Percentiles rank a stretch among this genome's conserved stretches.
phyloP scores from a whole-genome alignment of 2,888 invertebrate species.

The Heteromyza rotundicornis region DNA sequence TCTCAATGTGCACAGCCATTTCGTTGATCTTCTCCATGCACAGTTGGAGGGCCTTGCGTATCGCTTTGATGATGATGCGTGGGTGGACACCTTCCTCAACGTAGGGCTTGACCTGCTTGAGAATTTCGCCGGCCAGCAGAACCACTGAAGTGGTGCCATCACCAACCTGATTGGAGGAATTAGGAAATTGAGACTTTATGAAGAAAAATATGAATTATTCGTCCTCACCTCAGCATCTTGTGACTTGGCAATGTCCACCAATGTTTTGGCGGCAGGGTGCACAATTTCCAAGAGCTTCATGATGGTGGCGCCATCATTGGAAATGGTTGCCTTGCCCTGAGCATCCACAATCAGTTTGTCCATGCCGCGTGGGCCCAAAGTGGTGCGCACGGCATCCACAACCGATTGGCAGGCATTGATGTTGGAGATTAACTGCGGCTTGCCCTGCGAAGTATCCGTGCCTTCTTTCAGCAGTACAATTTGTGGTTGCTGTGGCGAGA shows the following conservation, averaged over 20 bases:
- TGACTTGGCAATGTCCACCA: constrained; percentile 98
- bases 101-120: constrained; percentile 93
- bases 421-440: constrained; percentile 93
- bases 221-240: constrained; percentile 91
- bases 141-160: constrained; percentile 99
- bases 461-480: constrained; percentile 97
- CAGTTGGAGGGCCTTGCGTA: constrained; percentile 82
- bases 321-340: constrained; percentile 92
- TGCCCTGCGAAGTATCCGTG: constrained; percentile 95
- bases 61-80: constrained; percentile 87
- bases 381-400: constrained; percentile 94
- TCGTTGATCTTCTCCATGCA: constrained; percentile 83
- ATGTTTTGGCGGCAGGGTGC: constrained; percentile 96
- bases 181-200: neutral
- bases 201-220: neutral
- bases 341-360: constrained; percentile 96
- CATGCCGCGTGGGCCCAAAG: constrained; percentile 98
- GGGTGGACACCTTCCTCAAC: constrained; percentile 97
- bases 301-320: constrained; percentile 99
- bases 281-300: constrained; percentile 97
- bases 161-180: constrained; percentile 74
- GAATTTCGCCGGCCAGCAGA: constrained; percentile 90
- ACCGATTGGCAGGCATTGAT: constrained; percentile 96
- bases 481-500: constrained; percentile 96
- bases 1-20: constrained; percentile 80